These are phyloP conservation scores for Drosophila emarginata DNA, from an alignment of 2,888 invertebrate species.

Conservation along the genomic window DNA sequence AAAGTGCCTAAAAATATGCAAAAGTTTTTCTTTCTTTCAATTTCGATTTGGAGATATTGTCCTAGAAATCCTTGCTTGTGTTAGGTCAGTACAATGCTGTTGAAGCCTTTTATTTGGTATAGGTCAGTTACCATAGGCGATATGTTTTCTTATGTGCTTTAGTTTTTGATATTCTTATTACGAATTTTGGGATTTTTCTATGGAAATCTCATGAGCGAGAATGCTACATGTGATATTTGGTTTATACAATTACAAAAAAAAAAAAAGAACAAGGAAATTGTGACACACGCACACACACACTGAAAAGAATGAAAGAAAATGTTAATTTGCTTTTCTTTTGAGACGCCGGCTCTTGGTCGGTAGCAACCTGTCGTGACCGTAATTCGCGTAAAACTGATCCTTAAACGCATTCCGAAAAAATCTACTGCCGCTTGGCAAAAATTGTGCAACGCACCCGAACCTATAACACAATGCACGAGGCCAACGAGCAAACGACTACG, in stretches of 20 bases:
- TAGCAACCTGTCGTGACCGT: constrained; percentile 81
- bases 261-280: constrained; percentile 5
- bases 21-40: constrained; percentile 12
- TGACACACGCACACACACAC: constrained; percentile 30
- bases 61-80: constrained; percentile 29
- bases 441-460: constrained; percentile 75
- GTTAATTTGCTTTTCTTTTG: constrained; percentile 42
- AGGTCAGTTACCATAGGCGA: constrained; percentile 55
- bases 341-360: constrained; percentile 66
- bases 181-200: constrained; percentile 11
- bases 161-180: not conserved
- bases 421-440: constrained; percentile 62
- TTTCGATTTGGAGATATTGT: constrained; percentile 23
- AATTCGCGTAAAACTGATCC: constrained; percentile 83
- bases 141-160: constrained; percentile 7
- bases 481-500: constrained; percentile 38
- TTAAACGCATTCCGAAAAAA: constrained; percentile 81
- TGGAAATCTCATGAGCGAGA: constrained; percentile 1
- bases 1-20: constrained; percentile 37
- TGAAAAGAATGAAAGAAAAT: constrained; percentile 36
- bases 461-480: constrained; percentile 67
- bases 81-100: constrained; percentile 55
- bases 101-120: constrained; percentile 25
- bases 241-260: not conserved
- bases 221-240: constrained; percentile 3